Percentiles rank a stretch among this genome's conserved stretches.
These are phyloP conservation scores for Drosophila pegasa DNA, from an alignment of 2,888 invertebrate species.

Conservation along the genomic window DNA sequence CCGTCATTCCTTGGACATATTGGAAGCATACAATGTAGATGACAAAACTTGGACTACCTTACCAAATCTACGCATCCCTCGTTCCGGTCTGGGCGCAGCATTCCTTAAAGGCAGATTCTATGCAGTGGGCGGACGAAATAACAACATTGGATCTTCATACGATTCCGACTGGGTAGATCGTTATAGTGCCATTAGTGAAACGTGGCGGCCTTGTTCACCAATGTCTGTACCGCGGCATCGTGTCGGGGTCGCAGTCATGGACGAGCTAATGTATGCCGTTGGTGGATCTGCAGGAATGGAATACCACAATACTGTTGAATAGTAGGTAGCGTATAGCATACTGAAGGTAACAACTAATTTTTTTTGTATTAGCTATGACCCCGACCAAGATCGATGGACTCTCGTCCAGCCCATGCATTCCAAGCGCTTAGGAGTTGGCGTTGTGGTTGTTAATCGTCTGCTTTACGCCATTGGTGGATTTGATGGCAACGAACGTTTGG, in stretches of 20 bases:
- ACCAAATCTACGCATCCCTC: constrained; percentile 93
- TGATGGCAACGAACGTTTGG: constrained; percentile 91
- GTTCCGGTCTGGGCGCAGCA: constrained; percentile 94
- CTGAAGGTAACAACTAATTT: not conserved
- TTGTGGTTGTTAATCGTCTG: constrained; percentile 91
- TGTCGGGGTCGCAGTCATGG: constrained; percentile 97
- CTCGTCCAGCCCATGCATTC: constrained; percentile 88
- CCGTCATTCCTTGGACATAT: constrained; percentile 92
- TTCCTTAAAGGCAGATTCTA: constrained; percentile 95
- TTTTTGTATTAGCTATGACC: constrained; percentile 87
- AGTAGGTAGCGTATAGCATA: constrained; percentile 86
- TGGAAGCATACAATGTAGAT: constrained; percentile 95
- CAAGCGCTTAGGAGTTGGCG: constrained; percentile 89
- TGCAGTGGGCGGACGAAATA: constrained; percentile 96
- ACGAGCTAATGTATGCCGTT: constrained; percentile 95
- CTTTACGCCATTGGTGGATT: constrained; percentile 95
- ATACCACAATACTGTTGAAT: constrained; percentile 95
- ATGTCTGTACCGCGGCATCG: constrained; percentile 95
- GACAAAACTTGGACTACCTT: constrained; percentile 93
- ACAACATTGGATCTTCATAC: constrained; percentile 94
- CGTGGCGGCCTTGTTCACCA: constrained; percentile 94
- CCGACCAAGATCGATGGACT: constrained; percentile 88
- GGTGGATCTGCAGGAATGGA: constrained; percentile 95
- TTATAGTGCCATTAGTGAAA: constrained; percentile 94
- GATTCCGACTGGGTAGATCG: constrained; percentile 92